Evolutionary conservation across 2,113 vertebrate species (phyloP), one percentile per base, ranked within the genome.

Genomic region (Eidolon helvum): DNA sequence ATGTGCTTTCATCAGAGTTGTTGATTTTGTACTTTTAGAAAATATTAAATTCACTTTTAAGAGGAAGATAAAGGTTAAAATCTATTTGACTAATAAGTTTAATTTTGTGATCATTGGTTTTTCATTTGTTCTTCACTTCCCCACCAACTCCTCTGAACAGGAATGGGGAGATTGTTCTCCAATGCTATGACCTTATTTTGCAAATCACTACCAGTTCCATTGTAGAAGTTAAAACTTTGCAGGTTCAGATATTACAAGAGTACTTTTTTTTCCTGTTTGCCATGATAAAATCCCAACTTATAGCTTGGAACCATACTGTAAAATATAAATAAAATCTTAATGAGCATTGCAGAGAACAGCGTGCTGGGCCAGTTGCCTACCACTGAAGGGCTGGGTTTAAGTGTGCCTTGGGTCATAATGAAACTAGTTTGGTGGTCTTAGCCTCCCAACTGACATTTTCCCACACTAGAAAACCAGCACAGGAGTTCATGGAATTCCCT

Each of bases 381-480:
- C 93, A 68, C 59, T 10, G 26, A 86, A 96, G 84, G 96, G 79
- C 45, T 83, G 75, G 92, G 83, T 72, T 96, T 92, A 97, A 3
- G 4, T 84, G 93, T 55, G 95, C 80, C 90, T 96, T 92, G 93
- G 97, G 94, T 95, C 16, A 59, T 57, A 97, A 94, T 57, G 97
- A 95, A 43, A 95, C 85, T 93, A 96, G 71, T 61, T 35, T 91
- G 98, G 98, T 98, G 98, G 98, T 98, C 97, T 94, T 95, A 65
- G 72, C 79, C 95, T 96, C 95, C 63, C 0, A 3, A 92, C 57
- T 91, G 96, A 96, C 96, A 91, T 96, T 90, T 97, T 97, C 93
- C 94, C 98, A 94, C 80, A 95, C 90, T 94, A 97, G 93, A 86
- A 97, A 98, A 97, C 93, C 91, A 98, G 91, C 98, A 90, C 65